Evolutionary conservation across 2,113 vertebrate species (phyloP).

Genomic region (Phalacrocorax carbo): DNA sequence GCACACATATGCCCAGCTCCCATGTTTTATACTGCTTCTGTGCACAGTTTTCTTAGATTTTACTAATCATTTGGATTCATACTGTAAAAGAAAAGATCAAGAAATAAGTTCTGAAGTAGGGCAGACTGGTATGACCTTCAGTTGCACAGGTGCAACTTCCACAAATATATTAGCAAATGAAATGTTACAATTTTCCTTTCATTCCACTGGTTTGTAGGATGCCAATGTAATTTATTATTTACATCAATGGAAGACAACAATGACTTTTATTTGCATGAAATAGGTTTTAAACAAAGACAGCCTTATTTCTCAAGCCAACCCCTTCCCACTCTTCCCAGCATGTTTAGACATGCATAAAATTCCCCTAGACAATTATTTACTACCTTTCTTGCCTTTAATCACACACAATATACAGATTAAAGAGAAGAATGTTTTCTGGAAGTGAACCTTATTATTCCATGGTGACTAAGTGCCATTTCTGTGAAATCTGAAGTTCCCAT

Average conservation of each 20-base stretch:
- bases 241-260: not conserved
- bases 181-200: conserved; percentile 9
- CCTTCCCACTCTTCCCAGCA: not conserved
- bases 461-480: not conserved
- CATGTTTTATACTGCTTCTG: not conserved
- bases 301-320: not conserved
- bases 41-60: not conserved
- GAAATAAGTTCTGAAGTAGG: not conserved
- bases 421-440: not conserved
- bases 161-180: not conserved
- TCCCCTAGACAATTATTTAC: conserved; percentile 33
- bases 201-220: not conserved
- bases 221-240: not conserved
- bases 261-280: not conserved
- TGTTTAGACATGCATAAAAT: not conserved
- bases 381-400: not conserved
- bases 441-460: not conserved
- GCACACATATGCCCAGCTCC: not conserved
- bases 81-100: not conserved
- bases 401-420: not conserved
- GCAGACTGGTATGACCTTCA: not conserved
- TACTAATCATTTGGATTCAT: not conserved
- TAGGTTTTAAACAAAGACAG: conserved; percentile 8
- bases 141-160: not conserved
- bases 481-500: not conserved